A percentile compares a stretch with the other conserved stretches of the same genome.
Conservation (phyloP, 2,113 vertebrate species). For the Pan troglodytes region NHGRI_mPanTro3-v2.1_pri NC_086015.1:49443001-49443500, state of each 20-base stretch:
- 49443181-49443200: neutral
- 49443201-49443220: neutral
- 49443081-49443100: neutral
- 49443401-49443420: neutral
- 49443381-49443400: slow-evolving; percentile 66
- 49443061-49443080: neutral
- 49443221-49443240: neutral
- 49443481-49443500: neutral
- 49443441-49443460: neutral
- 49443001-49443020: neutral
- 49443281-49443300: slow-evolving; percentile 15
- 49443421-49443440: neutral
- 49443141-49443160: neutral
- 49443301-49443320: slow-evolving; percentile 45
- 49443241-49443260: neutral
- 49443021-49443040: neutral
- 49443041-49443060: neutral
- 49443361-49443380: neutral
- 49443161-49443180: neutral
- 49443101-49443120: neutral
- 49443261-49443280: neutral
- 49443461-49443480: neutral
- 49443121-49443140: neutral
- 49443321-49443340: neutral
- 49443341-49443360: neutral